Evolutionary conservation across 2,797 vertebrate species (phyloP).

Genomic region (Squalus acanthias): DNA sequence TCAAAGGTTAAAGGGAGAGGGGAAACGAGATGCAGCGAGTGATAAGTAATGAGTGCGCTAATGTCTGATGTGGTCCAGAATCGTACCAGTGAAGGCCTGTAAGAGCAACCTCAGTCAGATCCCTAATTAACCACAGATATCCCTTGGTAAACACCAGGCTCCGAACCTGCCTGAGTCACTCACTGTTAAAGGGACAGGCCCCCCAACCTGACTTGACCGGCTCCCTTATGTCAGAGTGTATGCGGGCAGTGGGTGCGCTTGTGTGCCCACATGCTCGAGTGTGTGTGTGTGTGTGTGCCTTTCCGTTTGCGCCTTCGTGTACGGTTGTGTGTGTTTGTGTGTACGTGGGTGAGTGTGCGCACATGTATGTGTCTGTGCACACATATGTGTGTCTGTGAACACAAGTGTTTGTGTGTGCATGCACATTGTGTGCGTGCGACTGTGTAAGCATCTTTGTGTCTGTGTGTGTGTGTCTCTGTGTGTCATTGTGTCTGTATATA

Average conservation of each 20-base stretch:
- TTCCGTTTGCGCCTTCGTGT: too few species aligned
- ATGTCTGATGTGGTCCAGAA: background rate
- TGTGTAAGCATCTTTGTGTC: background rate
- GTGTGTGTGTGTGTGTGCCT: too few species aligned
- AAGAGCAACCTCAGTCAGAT: background rate
- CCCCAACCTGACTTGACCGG: too few species aligned
- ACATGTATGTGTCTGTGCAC: background rate
- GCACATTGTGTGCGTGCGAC: background rate
- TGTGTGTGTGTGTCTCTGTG: background rate
- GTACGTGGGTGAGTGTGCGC: background rate
- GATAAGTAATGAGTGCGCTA: background rate
- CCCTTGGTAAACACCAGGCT: background rate
- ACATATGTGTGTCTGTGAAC: background rate
- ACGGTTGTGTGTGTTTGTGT: background rate
- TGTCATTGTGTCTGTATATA: background rate
- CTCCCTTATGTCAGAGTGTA: too few species aligned
- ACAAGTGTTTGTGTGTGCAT: background rate
- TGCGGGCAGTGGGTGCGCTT: too few species aligned
- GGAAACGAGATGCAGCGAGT: background rate
- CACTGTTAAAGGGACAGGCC: background rate
- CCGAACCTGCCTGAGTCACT: background rate
- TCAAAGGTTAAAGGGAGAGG: background rate
- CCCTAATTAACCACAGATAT: background rate
- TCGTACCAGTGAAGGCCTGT: background rate
- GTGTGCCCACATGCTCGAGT: too few species aligned